Conservation (phyloP, 2,113 vertebrate genomes). For the Spheniscus mendiculus region DNA sequence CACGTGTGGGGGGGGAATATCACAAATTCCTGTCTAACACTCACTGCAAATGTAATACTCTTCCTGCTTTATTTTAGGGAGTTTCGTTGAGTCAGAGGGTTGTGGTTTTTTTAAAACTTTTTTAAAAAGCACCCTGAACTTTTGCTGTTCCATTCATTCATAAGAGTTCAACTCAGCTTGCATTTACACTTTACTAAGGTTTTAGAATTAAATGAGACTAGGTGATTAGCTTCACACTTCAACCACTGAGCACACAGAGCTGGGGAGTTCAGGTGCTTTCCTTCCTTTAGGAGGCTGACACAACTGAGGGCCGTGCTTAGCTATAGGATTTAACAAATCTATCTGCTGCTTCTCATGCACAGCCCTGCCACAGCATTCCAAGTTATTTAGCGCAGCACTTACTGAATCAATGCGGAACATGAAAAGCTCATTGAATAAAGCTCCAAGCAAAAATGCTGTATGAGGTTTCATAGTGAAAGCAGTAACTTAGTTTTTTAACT, state of each 20-base stretch:
- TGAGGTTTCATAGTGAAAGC: neutral
- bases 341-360: neutral
- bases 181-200: neutral
- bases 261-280: neutral
- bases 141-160: neutral
- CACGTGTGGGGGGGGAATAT: too few relatives aligned
- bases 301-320: neutral
- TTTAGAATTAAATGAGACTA: neutral
- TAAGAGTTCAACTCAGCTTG: neutral
- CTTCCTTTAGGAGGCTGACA: neutral
- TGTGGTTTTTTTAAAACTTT: neutral
- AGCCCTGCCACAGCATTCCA: neutral
- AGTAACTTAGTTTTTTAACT: neutral
- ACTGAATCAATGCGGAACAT: neutral
- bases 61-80: neutral
- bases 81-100: neutral
- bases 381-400: neutral
- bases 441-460: neutral
- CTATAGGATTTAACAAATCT: neutral
- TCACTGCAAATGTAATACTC: neutral
- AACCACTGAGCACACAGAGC: rapidly evolving
- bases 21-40: neutral
- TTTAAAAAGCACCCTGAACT: neutral
- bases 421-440: neutral
- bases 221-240: neutral